Conservation (phyloP, 2,797 vertebrate genomes). For the Pseudotriccus pelzelni region DNA sequence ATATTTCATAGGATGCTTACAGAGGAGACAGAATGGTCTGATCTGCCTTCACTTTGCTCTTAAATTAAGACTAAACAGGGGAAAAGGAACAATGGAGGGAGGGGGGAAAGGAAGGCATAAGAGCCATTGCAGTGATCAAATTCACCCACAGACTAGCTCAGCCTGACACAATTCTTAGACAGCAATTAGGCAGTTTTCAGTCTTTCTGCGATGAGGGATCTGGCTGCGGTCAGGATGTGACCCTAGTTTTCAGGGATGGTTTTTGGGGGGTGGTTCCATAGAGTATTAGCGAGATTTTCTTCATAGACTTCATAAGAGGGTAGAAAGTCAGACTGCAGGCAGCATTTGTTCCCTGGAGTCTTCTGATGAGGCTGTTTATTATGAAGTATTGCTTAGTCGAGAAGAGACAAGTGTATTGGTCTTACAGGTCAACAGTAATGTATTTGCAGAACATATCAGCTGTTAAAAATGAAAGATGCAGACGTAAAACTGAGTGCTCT, state of each 20-base stretch:
- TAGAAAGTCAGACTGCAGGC: not conserved
- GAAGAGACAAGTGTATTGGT: not conserved
- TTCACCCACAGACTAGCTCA: not conserved
- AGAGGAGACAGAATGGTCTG: not conserved
- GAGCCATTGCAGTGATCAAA: not conserved
- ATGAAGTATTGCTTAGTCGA: not conserved
- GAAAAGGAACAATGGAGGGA: not conserved
- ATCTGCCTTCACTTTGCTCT: not conserved
- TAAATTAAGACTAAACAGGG: not conserved
- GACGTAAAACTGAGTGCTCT: not conserved
- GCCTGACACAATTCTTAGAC: not conserved
- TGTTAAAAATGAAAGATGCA: slow-evolving; percentile 44
- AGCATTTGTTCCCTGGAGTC: not conserved
- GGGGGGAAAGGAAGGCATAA: not conserved
- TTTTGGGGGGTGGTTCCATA: not conserved
- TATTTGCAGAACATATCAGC: not conserved
- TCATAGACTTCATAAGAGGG: not conserved
- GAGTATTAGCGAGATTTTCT: not conserved
- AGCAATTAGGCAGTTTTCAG: not conserved
- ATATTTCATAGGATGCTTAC: not conserved
- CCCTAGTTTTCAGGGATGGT: not conserved
- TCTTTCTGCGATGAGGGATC: not conserved
- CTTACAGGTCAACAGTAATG: slow-evolving; percentile 23
- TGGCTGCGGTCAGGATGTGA: not conserved
- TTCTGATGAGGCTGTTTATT: slow-evolving; percentile 1